A percentile compares a stretch with the other conserved stretches of the same genome.
Conservation (phyloP, 2,888 invertebrate genomes). For the Dryadula phaetusa region DNA sequence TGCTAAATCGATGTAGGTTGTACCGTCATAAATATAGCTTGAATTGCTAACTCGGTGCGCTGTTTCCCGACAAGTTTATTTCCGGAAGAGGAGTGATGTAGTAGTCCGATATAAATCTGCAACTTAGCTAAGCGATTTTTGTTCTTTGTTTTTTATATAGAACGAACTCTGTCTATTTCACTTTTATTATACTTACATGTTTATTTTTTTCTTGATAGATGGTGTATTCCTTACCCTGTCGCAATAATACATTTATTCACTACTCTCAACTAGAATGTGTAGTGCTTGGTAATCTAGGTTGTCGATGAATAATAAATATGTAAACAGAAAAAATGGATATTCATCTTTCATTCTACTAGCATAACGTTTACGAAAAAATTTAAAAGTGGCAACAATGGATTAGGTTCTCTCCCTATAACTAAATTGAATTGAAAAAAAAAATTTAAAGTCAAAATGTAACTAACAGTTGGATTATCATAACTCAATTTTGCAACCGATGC, state of each 20-base stretch:
- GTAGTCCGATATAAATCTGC: slow-evolving; percentile 49
- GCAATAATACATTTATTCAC: background rate
- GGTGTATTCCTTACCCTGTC: background rate
- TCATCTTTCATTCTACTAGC: no score
- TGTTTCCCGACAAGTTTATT: slow-evolving; percentile 53
- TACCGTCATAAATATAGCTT: slow-evolving; percentile 49
- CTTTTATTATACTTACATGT: background rate
- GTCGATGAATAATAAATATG: background rate
- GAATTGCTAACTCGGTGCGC: slow-evolving; percentile 43
- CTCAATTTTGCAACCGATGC: slow-evolving; percentile 73
- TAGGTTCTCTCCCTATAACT: no score
- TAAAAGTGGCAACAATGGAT: no score
- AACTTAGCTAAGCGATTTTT: slow-evolving; percentile 35
- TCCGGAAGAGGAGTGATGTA: slow-evolving; percentile 49
- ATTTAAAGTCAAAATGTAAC: slow-evolving; percentile 58
- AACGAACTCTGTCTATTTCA: background rate
- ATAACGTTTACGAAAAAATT: no score
- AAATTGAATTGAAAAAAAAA: no score
- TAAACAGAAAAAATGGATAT: no score
- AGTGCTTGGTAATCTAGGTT: background rate
- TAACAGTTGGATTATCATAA: slow-evolving; percentile 75
- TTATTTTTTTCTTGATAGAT: no score
- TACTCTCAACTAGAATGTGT: background rate
- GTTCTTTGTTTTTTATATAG: slow-evolving; percentile 25
- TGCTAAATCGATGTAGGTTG: slow-evolving; percentile 33